Conservation (phyloP, 2,113 vertebrate species). For the Bos taurus region ARS-UCD2.0 NC_037337.1:19593501-19594000, state of each 20-base stretch:
- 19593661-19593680: background rate
- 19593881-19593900: background rate
- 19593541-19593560: background rate
- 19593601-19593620: background rate
- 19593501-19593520: background rate
- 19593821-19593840: background rate
- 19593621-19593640: background rate
- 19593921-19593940: background rate
- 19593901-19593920: background rate
- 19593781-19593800: background rate
- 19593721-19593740: background rate
- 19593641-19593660: background rate
- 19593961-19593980: background rate
- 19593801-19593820: background rate
- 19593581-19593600: background rate
- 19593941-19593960: background rate
- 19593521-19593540: background rate
- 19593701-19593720: background rate
- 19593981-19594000: background rate
- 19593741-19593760: background rate
- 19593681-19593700: background rate
- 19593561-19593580: background rate
- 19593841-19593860: background rate
- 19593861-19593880: background rate
- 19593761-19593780: background rate